Conservation (phyloP, 2,113 vertebrate species). For the Theropithecus gelada region DNA sequence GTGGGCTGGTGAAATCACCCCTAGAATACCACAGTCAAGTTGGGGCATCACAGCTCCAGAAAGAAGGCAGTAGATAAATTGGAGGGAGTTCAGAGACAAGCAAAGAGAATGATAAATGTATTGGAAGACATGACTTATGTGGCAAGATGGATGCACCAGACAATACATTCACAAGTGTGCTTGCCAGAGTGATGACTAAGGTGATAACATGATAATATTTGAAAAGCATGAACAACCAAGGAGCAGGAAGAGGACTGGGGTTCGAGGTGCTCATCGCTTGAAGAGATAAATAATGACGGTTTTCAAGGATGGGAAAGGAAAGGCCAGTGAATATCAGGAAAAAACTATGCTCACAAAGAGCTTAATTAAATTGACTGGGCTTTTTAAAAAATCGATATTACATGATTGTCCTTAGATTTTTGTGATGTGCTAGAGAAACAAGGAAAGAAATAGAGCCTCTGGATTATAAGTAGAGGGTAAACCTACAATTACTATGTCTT, state of each 20-base stretch:
- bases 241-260: neutral
- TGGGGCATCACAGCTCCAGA: constrained; percentile 42
- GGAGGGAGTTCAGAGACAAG: constrained; percentile 66
- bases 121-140: constrained; percentile 54
- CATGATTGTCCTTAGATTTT: neutral
- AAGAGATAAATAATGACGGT: constrained; percentile 24
- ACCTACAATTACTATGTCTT: neutral
- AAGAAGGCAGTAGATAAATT: constrained; percentile 47
- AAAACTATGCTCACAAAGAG: neutral
- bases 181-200: constrained; percentile 61
- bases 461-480: neutral
- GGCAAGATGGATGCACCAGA: constrained; percentile 35
- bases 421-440: neutral
- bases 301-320: neutral
- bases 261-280: neutral
- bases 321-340: neutral
- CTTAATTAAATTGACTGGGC: neutral
- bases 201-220: constrained; percentile 52
- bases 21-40: constrained; percentile 72
- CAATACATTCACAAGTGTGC: neutral
- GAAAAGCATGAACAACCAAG: constrained; percentile 51
- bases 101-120: constrained; percentile 57
- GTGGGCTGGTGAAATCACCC: constrained; percentile 66
- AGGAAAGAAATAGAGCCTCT: neutral
- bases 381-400: neutral